phyloP scores from a whole-genome alignment of 64 coral and sea anemone species.

The Platygyra sinensis region DNA sequence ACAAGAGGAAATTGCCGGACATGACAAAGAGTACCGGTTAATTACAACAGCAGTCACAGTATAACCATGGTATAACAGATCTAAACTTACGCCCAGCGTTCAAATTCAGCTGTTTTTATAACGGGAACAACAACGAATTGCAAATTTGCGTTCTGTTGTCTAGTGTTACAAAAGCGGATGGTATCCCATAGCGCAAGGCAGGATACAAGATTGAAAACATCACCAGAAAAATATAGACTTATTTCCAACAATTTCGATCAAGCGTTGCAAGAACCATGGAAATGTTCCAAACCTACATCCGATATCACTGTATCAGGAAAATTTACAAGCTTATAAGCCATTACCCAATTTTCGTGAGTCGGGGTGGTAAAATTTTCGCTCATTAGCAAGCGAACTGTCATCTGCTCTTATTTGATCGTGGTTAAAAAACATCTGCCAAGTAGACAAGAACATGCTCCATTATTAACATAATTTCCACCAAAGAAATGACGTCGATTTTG shows the following conservation, averaged over 20 bases:
- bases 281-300: background rate
- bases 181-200: constrained; percentile 1
- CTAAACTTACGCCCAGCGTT: background rate
- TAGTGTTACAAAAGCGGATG: constrained; percentile 2
- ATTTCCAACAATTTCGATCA: background rate
- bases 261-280: background rate
- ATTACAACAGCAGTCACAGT: background rate
- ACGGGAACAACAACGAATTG: background rate
- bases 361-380: background rate
- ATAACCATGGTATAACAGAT: too few relatives aligned
- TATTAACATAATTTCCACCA: constrained; percentile 1
- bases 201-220: constrained; percentile 4
- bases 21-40: background rate
- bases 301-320: background rate
- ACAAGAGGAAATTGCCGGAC: background rate
- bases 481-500: background rate
- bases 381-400: constrained; percentile 39
- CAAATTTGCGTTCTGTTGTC: background rate
- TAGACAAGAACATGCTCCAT: background rate
- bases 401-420: constrained; percentile 25
- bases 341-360: constrained; percentile 34
- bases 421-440: constrained; percentile 23
- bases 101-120: background rate
- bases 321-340: constrained; percentile 41
- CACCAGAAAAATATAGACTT: background rate